Evolutionary conservation across 1,140 invertebrate species (phyloP), one percentile per base, ranked within the genome.

Genomic region (Tyrophagus putrescentiae): DNA sequence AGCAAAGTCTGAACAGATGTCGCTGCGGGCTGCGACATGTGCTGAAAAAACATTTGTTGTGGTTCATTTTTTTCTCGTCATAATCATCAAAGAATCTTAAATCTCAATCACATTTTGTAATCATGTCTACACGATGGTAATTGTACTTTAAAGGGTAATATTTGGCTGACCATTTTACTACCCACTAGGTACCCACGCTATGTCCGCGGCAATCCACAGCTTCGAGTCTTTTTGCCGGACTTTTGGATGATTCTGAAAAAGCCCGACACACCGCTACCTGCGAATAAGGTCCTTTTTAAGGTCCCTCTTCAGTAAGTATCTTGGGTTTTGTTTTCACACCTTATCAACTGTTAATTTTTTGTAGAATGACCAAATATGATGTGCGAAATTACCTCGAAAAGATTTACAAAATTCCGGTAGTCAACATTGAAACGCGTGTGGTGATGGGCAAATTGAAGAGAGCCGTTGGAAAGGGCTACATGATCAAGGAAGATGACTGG

Each of bases 341-440:
- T 60, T 7, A 48, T 27, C 28, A 52, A 3, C n/a, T 52, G 27
- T 52, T n/a, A 52, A 52, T 28, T 3, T 3, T 45, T 36, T 16
- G 23, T 11, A 65, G 64, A 75, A 91, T 92, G 81, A 92, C 85
- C 13, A 82, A 78, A 72, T 67, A 76, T 63, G 92, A 97, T 72
- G 77, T 96, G 0, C 84, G 82, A 71, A 91, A 92, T 74, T 96
- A 97, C 73, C 73, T 97, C 57, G 82, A 92, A 70, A 94, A 95
- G 73, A 94, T 97, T 65, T 97, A 96, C 67, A 82, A 88, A 63
- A 72, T 96, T 1, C 76, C 79, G 3, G 80, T 87, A 4, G 71
- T 82, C 3, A 70, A 83, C 68, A 82, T 95, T 0, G 73, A 78
- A 60, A 71, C 70, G 23, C 45, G 65, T 32, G 50, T 68, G 16